Conservation (phyloP, 2,888 invertebrate species). For the Pterostichus niger region DNA sequence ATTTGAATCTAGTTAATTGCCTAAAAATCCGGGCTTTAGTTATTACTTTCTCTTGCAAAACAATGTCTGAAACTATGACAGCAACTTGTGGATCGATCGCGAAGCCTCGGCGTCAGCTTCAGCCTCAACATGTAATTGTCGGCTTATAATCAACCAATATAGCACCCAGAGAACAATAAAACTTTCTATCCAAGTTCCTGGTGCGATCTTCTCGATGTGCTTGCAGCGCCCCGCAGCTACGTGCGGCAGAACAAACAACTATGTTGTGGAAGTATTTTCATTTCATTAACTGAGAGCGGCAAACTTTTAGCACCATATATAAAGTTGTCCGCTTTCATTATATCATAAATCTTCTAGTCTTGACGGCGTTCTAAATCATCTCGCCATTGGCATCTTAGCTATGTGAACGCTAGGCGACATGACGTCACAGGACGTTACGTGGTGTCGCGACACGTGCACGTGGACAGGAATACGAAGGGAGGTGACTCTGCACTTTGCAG, state of each 20-base stretch:
- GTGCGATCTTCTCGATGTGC: no score
- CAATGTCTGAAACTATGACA: no score
- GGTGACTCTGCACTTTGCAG: constrained; percentile 1
- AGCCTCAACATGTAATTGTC: no score
- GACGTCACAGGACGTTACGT: constrained; percentile 18
- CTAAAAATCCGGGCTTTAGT: no score
- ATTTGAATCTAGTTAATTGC: no score
- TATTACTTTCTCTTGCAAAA: no score
- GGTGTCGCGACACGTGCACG: constrained; percentile 6
- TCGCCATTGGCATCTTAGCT: constrained; percentile 50
- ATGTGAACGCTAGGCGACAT: constrained; percentile 36
- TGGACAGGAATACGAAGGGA: constrained; percentile 10
- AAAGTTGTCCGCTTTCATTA: constrained; percentile 64
- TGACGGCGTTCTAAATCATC: constrained; percentile 55
- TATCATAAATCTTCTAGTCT: constrained; percentile 50
- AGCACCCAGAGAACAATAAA: no score
- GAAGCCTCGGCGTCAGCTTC: no score
- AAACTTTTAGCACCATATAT: constrained; percentile 56
- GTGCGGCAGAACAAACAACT: not conserved
- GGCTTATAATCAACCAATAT: no score
- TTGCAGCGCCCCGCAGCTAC: no score
- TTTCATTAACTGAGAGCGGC: constrained; percentile 55
- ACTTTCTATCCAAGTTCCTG: no score
- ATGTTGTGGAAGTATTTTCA: constrained; percentile 58
- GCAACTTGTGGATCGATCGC: no score